These are phyloP conservation scores for Willisornis vidua DNA, from an alignment of 2,113 vertebrate genomes.

Conservation along the genomic window DNA sequence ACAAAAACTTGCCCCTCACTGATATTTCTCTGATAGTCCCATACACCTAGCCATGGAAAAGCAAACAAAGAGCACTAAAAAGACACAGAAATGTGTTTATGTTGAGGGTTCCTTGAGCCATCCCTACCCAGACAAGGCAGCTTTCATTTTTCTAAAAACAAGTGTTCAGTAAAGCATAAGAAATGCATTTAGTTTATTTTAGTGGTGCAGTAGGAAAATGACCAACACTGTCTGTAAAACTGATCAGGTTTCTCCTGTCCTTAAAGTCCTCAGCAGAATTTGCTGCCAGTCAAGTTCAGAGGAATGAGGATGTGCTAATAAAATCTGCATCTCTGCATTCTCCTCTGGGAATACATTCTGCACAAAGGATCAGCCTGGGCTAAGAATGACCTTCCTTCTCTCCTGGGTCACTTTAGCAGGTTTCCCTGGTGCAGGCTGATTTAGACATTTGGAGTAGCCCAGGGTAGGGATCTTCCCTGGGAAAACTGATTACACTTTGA, in stretches of 20 bases:
- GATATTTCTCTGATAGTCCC: background rate
- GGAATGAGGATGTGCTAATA: background rate
- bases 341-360: background rate
- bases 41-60: background rate
- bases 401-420: background rate
- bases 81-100: background rate
- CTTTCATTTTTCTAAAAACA: background rate
- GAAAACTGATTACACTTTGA: background rate
- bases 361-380: background rate
- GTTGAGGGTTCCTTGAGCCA: background rate
- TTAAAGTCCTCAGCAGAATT: background rate
- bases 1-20: background rate
- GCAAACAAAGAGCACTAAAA: background rate
- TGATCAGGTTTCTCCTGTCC: background rate
- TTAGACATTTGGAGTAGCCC: background rate
- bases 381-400: background rate
- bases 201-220: background rate
- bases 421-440: background rate
- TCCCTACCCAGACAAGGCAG: background rate
- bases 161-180: background rate
- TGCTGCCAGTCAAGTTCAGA: background rate
- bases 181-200: background rate
- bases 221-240: fast-evolving
- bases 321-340: background rate
- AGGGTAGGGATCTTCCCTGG: background rate